Conservation (phyloP, 2,888 invertebrate species). For the Carabus problematicus region DNA sequence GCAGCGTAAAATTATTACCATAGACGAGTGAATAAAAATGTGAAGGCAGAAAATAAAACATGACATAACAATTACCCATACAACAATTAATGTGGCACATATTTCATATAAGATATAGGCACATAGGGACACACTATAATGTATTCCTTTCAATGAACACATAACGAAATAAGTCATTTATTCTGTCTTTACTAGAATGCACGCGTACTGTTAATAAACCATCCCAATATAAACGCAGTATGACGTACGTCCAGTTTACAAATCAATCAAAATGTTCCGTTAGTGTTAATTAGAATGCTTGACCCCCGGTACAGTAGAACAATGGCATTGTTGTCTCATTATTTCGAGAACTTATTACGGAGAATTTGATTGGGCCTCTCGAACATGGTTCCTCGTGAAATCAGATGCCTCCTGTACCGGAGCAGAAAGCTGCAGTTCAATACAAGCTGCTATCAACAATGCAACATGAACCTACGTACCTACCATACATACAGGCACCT, state of each 20-base stretch:
- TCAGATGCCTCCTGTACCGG: not conserved
- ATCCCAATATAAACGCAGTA: conserved; percentile 4
- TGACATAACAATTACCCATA: conserved; percentile 27
- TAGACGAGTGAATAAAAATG: conserved; percentile 2
- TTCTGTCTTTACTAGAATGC: not conserved
- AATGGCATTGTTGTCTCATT: conserved; percentile 44
- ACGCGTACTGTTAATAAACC: conserved; percentile 21
- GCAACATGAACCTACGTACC: no score
- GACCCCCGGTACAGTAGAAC: conserved; percentile 51
- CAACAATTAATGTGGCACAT: conserved; percentile 37
- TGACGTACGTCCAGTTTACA: conserved; percentile 50
- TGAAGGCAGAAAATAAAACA: conserved; percentile 37
- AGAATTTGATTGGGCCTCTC: conserved; percentile 38
- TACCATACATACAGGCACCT: no score
- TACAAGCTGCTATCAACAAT: no score
- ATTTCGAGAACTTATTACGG: conserved; percentile 24
- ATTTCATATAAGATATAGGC: conserved; percentile 32
- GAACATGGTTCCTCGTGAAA: conserved; percentile 22
- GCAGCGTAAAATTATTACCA: no score
- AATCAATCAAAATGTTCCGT: conserved; percentile 57
- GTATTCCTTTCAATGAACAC: conserved; percentile 39
- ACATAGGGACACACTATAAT: conserved; percentile 28
- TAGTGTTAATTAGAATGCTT: conserved; percentile 58
- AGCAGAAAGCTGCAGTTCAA: not conserved
- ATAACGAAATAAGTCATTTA: conserved; percentile 36